Base-by-base conservation (phyloP, 2,113 vertebrate species). In the Planiliza haematocheilus region DNA sequence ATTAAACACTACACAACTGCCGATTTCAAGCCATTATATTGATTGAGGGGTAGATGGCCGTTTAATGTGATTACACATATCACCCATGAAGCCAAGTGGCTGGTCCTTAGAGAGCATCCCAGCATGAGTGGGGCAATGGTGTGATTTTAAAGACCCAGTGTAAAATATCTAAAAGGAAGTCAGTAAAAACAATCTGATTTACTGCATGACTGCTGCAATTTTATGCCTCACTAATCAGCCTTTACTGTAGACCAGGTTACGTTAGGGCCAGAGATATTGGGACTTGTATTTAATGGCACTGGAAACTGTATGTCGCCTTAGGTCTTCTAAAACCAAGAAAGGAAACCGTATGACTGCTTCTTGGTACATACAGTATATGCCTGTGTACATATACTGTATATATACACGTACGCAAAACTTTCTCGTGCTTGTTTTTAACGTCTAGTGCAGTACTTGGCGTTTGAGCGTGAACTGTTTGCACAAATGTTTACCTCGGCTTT, bases 171-270 rank as follows among this genome's bases (percentile, higher is more conserved):
- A 52, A 82, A 18, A 76, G 64, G 61, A 69, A 83, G 58, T 50
- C 53, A 49, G 39, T 74, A 67, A 82, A 77, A 61, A 83, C 66
- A 70, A 45, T 18, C 20, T 71, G 77, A 88, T 86, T 90, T 82
- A 82, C 63, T 62, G 66, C 79, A 68, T 82, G 70, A 81, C 55
- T 65, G 59, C 55, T 10, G 45, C 67, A 74, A 82, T 85, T 81
- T 53, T 70, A 76, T 70, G 57, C 59, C 45, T 81, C 72, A 70
- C 71, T 75, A 84, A 77, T 86, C 74, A 82, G 76, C 81, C 59
- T 66, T 78, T 66, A 63, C 70, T 55, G 60, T 71, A 69, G 43
- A 50, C 56, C 37, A 53, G 20, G 43, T 49, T 49, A 81, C 59
- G 51, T 58, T 51, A 60, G 34, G 52, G 21, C 17, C 49, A 48